Evolutionary conservation across 1,140 invertebrate genomes (phyloP), one percentile per base, ranked within the genome.

Genomic region (Aphis craccivora): DNA sequence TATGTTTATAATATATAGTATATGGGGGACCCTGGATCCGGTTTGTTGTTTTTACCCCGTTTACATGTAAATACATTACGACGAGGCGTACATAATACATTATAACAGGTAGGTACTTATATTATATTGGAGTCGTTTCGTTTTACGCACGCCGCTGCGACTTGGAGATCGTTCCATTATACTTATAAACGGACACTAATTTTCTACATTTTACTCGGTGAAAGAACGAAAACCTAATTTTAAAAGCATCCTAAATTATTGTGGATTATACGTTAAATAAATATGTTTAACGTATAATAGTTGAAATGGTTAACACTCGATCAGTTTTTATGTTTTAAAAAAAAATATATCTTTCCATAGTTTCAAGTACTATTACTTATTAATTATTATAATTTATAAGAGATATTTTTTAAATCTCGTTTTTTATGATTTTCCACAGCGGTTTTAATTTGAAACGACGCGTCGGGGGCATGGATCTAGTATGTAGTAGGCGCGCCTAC

Each of bases 11-110:
- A 2, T 55, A 25, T 55, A 4, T n/a, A 76, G 14, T 67, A 67
- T 67, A n/a, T 2, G 60, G 60, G 60, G 14, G 60, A 76, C 60
- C 60, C 43, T 8, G n/a, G 48, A 89, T 89, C 48, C 48, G 35
- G n/a, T 89, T 89, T 89, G 48, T 53, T 35, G n/a, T 89, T 89
- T 89, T 53, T 3, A 89, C 87, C 40, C 87, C 87, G 48, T 89
- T 53, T 86, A 45, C 43, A 86, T 25, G 30, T 83, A 83, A 83
- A 83, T 20, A 83, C 60, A 76, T 76, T n/a, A 76, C 60, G n/a
- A 76, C 30, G 30, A n/a, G 30, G n/a, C 30, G 60, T n/a, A 18
- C n/a, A 76, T 76, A 76, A 76, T n/a, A n/a, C 30, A n/a, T 76
- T 76, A 76, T 76, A 76, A 76, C 30, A 76, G 60, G 60, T 76